These are phyloP conservation scores for Philopedon plagiatum DNA, from an alignment of 2,888 invertebrate genomes.

Conservation along the genomic window DNA sequence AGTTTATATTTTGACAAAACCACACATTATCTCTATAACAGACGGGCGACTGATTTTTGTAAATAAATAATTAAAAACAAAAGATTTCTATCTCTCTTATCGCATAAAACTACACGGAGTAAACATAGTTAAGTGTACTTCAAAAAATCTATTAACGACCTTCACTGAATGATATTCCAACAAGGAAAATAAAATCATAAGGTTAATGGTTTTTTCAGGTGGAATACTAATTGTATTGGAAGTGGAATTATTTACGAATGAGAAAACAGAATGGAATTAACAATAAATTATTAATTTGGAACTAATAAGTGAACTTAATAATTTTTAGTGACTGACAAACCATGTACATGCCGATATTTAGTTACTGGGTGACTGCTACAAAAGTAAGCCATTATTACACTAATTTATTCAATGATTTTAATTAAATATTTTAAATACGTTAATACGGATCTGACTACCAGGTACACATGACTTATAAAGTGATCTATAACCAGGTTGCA, in stretches of 20 bases:
- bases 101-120: neutral
- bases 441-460: too few species aligned
- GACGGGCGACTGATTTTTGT: neutral
- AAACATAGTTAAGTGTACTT: conserved; percentile 5
- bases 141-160: conserved; percentile 35
- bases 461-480: too few species aligned
- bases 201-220: conserved; percentile 38
- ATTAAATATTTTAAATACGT: too few species aligned
- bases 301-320: neutral
- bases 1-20: too few species aligned
- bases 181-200: conserved; percentile 42
- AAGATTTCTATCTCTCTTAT: neutral
- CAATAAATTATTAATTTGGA: neutral
- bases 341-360: too few species aligned
- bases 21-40: too few species aligned
- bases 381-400: too few species aligned
- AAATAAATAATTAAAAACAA: neutral
- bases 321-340: too few species aligned
- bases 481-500: too few species aligned
- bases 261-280: neutral
- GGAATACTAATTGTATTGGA: conserved; percentile 15
- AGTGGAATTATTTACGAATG: neutral
- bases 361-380: too few species aligned
- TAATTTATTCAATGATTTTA: too few species aligned
- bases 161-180: conserved; percentile 35